phyloP scores from a whole-genome alignment of 2,888 invertebrate genomes.

The Chymomyza fuscimana region DNA sequence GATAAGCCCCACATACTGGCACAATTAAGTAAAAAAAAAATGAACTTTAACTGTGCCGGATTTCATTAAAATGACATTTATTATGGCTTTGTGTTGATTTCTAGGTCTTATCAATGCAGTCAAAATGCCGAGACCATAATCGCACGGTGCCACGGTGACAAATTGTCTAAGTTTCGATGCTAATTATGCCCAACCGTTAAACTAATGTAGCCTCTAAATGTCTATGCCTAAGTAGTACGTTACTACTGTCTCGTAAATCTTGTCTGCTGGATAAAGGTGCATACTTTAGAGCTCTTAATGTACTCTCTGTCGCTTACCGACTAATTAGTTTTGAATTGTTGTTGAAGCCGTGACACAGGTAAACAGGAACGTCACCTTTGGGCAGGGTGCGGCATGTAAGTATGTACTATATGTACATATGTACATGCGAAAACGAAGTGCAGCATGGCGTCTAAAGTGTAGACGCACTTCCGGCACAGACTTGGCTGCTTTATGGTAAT shows the following conservation, averaged over 20 bases:
- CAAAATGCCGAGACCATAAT: slow-evolving; percentile 26
- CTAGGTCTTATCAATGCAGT: slow-evolving; percentile 54
- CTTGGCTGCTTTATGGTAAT: background rate
- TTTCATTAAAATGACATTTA: slow-evolving; percentile 65
- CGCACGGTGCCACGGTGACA: slow-evolving; percentile 17
- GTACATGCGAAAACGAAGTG: background rate
- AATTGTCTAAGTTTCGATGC: slow-evolving; percentile 40
- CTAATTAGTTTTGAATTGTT: slow-evolving; percentile 66
- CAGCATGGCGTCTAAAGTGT: background rate
- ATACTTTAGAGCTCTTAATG: slow-evolving; percentile 31
- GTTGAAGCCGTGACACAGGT: slow-evolving; percentile 35
- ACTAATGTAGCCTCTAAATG: slow-evolving; percentile 41
- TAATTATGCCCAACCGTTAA: slow-evolving; percentile 59
- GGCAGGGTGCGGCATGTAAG: background rate
- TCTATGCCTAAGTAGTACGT: slow-evolving; percentile 29
- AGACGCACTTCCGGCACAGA: background rate
- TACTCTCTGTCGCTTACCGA: slow-evolving; percentile 25
- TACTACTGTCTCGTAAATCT: slow-evolving; percentile 33
- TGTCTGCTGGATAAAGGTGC: slow-evolving; percentile 7
- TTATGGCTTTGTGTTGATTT: slow-evolving; percentile 49
- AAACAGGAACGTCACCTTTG: slow-evolving; percentile 8
- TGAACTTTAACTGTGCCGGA: slow-evolving; percentile 32
- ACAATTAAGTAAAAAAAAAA: slow-evolving; percentile 17
- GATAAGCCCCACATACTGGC: background rate
- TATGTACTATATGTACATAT: too few relatives aligned